A percentile compares a stretch with the other conserved stretches of the same genome.
Evolutionary conservation across 1,140 invertebrate species (phyloP).

Genomic region (Eueides isabella): DNA sequence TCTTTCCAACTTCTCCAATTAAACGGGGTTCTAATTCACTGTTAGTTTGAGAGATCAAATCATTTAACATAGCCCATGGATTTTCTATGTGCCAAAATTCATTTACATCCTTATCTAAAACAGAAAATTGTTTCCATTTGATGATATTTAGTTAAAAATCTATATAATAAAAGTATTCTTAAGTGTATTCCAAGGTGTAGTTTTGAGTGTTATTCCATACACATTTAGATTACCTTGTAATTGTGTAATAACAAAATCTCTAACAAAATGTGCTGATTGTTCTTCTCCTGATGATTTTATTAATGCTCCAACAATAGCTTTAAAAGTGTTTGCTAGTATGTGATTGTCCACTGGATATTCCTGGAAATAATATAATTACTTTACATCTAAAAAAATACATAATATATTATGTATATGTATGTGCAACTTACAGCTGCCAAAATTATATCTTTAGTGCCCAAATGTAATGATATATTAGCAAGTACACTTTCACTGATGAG

Average conservation of each 20-base stretch:
- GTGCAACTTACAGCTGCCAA: slow-evolving; percentile 85
- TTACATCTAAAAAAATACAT: background rate
- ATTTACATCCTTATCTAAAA: slow-evolving; percentile 88
- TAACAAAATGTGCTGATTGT: slow-evolving; percentile 88
- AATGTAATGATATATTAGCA: slow-evolving; percentile 86
- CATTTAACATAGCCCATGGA: slow-evolving; percentile 87
- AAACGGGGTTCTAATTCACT: slow-evolving; percentile 89
- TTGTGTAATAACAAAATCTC: slow-evolving; percentile 93
- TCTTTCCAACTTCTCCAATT: slow-evolving; percentile 88
- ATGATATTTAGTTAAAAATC: too few relatives aligned
- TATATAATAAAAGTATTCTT: slow-evolving; percentile 7
- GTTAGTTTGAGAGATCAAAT: slow-evolving; percentile 82
- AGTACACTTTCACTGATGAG: slow-evolving; percentile 87
- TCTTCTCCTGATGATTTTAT: slow-evolving; percentile 84
- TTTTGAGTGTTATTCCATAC: too few relatives aligned
- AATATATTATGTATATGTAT: background rate
- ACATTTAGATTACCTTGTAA: slow-evolving; percentile 82
- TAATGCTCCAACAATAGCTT: slow-evolving; percentile 93
- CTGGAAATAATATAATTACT: slow-evolving; percentile 72
- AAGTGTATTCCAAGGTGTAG: too few relatives aligned
- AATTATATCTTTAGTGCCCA: slow-evolving; percentile 93
- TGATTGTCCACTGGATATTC: slow-evolving; percentile 88
- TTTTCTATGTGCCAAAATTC: slow-evolving; percentile 91
- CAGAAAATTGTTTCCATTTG: too few relatives aligned
- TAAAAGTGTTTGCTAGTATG: slow-evolving; percentile 89